Percentiles rank a stretch among this genome's conserved stretches.
These are phyloP conservation scores for Antrozous pallidus DNA, from an alignment of 2,797 vertebrate species.

Conservation along the genomic window DNA sequence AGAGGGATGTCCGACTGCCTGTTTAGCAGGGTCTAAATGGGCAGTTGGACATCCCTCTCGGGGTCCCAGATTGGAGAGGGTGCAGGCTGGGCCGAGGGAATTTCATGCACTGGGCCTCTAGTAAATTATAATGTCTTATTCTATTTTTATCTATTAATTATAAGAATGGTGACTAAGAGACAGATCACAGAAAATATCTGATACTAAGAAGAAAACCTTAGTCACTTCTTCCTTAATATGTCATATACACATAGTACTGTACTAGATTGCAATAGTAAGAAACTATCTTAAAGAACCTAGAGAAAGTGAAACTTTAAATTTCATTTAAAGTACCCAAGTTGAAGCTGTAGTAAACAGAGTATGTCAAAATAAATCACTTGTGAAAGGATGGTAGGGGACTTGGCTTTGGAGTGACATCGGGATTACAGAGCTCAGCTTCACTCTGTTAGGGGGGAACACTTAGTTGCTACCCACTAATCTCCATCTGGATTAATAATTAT, in stretches of 20 bases:
- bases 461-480: background rate
- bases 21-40: too few relatives aligned
- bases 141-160: background rate
- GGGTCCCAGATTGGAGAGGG: too few relatives aligned
- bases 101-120: too few relatives aligned
- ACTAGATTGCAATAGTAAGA: background rate
- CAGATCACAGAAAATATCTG: background rate
- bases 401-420: background rate
- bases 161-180: background rate
- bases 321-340: constrained; percentile 1
- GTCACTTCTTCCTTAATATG: background rate
- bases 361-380: background rate
- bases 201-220: background rate
- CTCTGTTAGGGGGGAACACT: background rate
- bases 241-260: background rate
- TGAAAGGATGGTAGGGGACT: background rate
- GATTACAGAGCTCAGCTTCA: background rate
- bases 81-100: too few relatives aligned
- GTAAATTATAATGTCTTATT: background rate
- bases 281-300: background rate
- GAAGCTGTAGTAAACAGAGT: background rate
- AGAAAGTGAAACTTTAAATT: background rate
- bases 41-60: too few relatives aligned
- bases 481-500: background rate
- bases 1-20: too few relatives aligned